phyloP scores from a whole-genome alignment of 2,113 vertebrate species.

The Ciconia boyciana region DNA sequence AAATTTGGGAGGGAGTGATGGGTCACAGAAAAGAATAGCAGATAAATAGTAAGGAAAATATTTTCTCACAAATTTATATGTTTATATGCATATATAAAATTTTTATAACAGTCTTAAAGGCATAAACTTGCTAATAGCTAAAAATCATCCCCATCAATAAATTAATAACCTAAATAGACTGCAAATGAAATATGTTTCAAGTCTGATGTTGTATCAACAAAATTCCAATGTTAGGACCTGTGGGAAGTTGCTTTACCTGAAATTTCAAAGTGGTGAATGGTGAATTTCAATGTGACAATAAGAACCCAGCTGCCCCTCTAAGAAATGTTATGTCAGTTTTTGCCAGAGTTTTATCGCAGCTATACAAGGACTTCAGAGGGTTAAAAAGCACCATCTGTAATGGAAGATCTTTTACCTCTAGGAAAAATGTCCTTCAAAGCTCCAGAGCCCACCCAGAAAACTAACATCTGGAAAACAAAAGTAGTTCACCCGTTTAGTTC shows the following conservation, averaged over 20 bases:
- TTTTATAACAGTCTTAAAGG: neutral
- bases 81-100: neutral
- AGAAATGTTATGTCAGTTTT: neutral
- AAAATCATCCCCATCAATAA: conserved; percentile 20
- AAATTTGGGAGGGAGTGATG: neutral
- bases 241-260: neutral
- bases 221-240: neutral
- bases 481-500: neutral
- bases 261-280: neutral
- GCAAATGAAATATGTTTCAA: neutral
- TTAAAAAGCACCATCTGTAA: neutral
- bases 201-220: conserved; percentile 4
- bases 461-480: neutral
- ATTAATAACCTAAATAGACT: conserved; percentile 1
- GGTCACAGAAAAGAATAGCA: neutral
- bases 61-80: neutral
- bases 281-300: neutral
- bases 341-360: neutral
- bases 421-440: neutral
- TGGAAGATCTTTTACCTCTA: neutral
- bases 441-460: neutral
- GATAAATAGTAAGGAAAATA: neutral
- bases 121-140: neutral
- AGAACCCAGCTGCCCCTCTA: neutral
- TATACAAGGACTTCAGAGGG: neutral